Base-by-base conservation (phyloP, 2,797 vertebrate genomes). In the Thaleichthys pacificus region DNA sequence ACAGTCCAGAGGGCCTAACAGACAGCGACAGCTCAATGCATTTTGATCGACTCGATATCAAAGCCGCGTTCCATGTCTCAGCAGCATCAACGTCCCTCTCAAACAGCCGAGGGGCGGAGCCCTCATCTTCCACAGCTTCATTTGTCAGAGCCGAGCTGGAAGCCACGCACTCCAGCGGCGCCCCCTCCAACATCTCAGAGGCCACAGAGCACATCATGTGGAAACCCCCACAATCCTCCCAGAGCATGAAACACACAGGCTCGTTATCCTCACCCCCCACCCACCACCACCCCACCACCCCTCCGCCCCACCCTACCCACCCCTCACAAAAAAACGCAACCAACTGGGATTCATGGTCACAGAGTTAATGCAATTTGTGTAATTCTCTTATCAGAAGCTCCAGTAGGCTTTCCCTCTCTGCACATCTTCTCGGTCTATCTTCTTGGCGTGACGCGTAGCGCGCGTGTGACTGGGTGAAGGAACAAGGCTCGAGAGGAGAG, bases 301-400 rank as follows among this genome's bases (percentile, higher is more conserved):
- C 32, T 42, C 38, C 8, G 38, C 69, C 15, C 8, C 19, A 3
- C 47, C 47, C 47, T 15, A 15, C 28, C 3, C 28, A 12, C 38
- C 38, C 42, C 57, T 19, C 68, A 28, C 32, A 42, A 42, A 56
- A 47, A 64, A 22, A 56, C 61, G 64, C 47, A 65, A 82, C 75
- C 79, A 84, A 87, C 84, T 75, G 71, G 86, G 77, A 89, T 86
- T 85, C 81, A 82, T 73, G 76, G 84, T 88, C 83, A 89, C 87
- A 82, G 84, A 62, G 80, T 76, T 87, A 91, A 91, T 89, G 85
- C 85, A 84, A 89, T 91, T 90, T 85, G 81, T 89, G 79, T 91
- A 90, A 91, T 91, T 88, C 87, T 84, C 81, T 90, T 89, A 90
- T 88, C 81, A 75, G 81, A 49, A 62, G 21, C 73, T 86, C 76